Percentiles rank a stretch among this genome's conserved stretches.
These are phyloP conservation scores for Corythoichthys intestinalis DNA, from an alignment of 2,113 vertebrate species.

Conservation along the genomic window DNA sequence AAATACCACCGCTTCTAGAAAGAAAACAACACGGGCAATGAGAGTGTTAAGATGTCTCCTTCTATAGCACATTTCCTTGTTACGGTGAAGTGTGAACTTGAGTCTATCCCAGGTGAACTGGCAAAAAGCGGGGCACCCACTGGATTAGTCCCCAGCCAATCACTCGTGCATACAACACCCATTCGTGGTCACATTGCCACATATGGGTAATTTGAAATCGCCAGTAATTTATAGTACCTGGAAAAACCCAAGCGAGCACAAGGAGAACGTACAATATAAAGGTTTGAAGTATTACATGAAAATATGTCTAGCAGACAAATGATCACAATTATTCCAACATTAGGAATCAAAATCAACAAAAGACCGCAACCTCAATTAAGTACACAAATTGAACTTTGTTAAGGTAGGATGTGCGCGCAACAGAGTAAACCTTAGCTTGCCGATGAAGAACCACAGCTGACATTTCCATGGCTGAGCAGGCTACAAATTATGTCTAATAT, in stretches of 20 bases:
- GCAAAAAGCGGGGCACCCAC: neutral
- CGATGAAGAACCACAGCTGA: constrained; percentile 36
- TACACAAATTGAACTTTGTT: neutral
- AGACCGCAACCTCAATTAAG: neutral
- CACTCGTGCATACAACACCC: neutral
- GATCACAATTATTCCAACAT: neutral
- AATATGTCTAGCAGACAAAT: neutral
- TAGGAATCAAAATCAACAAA: neutral
- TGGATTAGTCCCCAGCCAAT: neutral
- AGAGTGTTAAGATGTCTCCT: neutral
- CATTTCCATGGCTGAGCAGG: neutral
- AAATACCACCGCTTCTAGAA: constrained; percentile 17
- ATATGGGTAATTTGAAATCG: neutral
- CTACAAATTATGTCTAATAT: neutral
- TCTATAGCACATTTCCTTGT: neutral
- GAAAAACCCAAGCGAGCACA: neutral
- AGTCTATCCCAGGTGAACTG: neutral
- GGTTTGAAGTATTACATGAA: neutral
- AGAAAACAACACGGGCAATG: constrained; percentile 1
- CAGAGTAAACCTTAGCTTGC: constrained; percentile 23
- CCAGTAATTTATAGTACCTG: neutral
- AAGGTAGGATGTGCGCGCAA: neutral
- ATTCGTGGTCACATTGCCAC: neutral
- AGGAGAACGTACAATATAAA: neutral
- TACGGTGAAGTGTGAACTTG: neutral